Evolutionary conservation across 1,140 invertebrate species (phyloP).

Genomic region (Branchinecta lindahli): DNA sequence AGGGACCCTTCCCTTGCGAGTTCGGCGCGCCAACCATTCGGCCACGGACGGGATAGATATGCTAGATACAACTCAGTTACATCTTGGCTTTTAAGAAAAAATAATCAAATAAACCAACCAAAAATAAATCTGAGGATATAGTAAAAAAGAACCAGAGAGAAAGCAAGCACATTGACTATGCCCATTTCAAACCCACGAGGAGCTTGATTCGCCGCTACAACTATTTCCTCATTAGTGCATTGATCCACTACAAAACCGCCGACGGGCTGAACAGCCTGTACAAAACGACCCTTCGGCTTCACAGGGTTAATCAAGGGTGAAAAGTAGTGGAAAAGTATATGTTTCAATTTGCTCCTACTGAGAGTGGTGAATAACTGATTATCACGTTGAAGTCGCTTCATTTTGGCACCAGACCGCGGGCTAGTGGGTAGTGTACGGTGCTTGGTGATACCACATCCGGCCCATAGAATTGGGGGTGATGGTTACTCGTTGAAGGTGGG

Average conservation of each 20-base stretch:
- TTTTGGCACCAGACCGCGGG: conserved; percentile 2
- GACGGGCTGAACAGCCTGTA: no score
- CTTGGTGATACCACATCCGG: conserved; percentile 1
- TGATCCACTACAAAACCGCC: no score
- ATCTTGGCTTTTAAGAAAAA: no score
- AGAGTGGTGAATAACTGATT: neutral
- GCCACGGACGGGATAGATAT: no score
- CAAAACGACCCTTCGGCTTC: no score
- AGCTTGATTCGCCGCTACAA: neutral
- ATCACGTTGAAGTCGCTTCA: neutral
- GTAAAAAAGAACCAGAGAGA: neutral
- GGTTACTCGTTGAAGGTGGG: neutral
- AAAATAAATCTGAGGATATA: neutral
- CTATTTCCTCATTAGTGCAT: neutral
- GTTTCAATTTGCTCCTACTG: neutral
- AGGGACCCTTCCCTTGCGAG: no score
- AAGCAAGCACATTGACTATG: neutral
- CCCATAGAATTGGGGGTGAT: conserved; percentile 2
- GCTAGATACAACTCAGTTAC: no score
- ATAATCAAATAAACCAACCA: neutral
- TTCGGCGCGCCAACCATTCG: no score
- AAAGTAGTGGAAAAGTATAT: neutral
- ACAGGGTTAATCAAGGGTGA: neutral
- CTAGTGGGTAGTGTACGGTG: neutral
- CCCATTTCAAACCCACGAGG: neutral